These are phyloP conservation scores for Machimus rusticus DNA, from an alignment of 2,888 invertebrate genomes.

Conservation along the genomic window DNA sequence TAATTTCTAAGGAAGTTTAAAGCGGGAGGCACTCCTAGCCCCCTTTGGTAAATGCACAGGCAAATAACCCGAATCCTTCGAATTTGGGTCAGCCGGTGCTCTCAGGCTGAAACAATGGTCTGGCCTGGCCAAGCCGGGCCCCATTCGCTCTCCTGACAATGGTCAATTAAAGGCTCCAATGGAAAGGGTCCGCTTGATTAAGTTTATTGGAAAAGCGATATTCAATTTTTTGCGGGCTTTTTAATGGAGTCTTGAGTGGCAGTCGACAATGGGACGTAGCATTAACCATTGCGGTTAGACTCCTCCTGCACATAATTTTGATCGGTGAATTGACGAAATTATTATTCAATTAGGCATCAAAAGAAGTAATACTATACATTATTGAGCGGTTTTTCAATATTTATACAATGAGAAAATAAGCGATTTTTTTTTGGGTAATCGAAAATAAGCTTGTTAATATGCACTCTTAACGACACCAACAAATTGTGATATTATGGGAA, in stretches of 20 bases:
- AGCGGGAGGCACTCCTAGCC: not conserved
- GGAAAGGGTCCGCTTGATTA: not conserved
- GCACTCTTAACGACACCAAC: too few species aligned
- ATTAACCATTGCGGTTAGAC: not conserved
- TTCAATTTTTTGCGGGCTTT: not conserved
- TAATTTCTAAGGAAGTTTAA: not conserved
- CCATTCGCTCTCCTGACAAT: not conserved
- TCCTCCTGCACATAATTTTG: not conserved
- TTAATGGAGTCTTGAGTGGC: not conserved
- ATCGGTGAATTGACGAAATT: not conserved
- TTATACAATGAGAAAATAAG: not conserved
- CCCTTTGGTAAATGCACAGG: not conserved
- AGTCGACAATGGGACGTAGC: not conserved
- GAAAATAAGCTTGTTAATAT: too few species aligned
- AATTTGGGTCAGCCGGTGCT: not conserved
- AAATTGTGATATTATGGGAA: too few species aligned
- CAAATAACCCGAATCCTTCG: not conserved
- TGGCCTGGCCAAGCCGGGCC: not conserved
- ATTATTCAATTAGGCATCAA: not conserved
- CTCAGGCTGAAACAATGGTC: not conserved
- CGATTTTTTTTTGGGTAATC: too few species aligned
- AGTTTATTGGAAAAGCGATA: not conserved
- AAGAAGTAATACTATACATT: not conserved
- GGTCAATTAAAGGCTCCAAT: not conserved
- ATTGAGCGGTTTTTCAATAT: not conserved